These are phyloP conservation scores for Acanthococcus lagerstroemiae DNA, from an alignment of 2,888 invertebrate species.

Conservation along the genomic window DNA sequence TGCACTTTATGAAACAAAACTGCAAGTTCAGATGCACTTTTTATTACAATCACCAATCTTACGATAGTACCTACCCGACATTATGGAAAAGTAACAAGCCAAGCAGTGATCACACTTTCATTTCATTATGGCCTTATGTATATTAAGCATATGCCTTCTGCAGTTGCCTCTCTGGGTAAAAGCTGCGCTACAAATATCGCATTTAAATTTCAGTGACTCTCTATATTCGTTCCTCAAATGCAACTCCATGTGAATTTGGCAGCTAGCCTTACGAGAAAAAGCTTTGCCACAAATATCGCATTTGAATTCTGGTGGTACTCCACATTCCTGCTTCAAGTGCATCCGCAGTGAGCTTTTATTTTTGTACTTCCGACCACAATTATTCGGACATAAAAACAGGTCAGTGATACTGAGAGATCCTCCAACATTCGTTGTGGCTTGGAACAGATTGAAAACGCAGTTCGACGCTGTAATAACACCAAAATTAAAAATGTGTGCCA, in stretches of 20 bases:
- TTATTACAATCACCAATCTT: too few relatives aligned
- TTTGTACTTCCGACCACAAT: constrained; percentile 32
- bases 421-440: not conserved
- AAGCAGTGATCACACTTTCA: not conserved
- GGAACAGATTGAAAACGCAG: not conserved
- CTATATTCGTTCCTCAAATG: constrained; percentile 33
- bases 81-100: not conserved
- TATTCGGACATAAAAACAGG: constrained; percentile 27
- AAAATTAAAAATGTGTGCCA: not conserved
- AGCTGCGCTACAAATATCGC: constrained; percentile 38
- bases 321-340: not conserved
- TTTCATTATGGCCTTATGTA: not conserved
- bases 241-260: constrained; percentile 15
- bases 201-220: constrained; percentile 40
- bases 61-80: not conserved
- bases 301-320: not conserved
- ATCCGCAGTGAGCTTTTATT: constrained; percentile 12
- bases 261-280: too few relatives aligned
- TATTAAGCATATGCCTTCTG: constrained; percentile 30
- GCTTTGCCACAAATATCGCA: not conserved
- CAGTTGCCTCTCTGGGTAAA: constrained; percentile 34
- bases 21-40: too few relatives aligned
- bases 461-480: not conserved
- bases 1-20: too few relatives aligned
- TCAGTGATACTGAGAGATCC: too few relatives aligned